Evolutionary conservation across 2,888 invertebrate genomes (phyloP).

Genomic region (Quadroppia sp.): DNA sequence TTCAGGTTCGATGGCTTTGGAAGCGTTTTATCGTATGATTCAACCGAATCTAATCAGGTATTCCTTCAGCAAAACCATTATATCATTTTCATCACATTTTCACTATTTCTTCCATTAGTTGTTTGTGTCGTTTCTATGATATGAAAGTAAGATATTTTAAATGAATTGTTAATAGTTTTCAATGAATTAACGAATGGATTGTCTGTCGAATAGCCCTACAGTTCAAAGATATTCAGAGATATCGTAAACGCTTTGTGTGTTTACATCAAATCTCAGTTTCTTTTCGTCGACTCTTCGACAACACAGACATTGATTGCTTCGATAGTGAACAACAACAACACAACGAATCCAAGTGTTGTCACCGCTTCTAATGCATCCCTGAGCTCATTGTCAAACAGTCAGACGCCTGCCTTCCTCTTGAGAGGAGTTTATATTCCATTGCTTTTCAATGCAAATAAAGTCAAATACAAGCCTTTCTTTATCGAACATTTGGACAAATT

Average conservation of each 20-base stretch:
- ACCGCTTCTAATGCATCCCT: not conserved
- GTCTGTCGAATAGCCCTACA: slow-evolving; percentile 57
- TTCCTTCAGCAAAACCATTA: not conserved
- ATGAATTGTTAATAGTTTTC: not conserved
- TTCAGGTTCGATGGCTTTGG: slow-evolving; percentile 39
- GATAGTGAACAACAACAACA: slow-evolving; percentile 41
- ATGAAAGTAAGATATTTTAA: slow-evolving; percentile 59
- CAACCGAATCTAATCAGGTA: slow-evolving; percentile 10
- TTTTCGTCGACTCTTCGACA: slow-evolving; percentile 41
- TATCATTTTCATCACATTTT: slow-evolving; percentile 20
- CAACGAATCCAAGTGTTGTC: slow-evolving; percentile 31
- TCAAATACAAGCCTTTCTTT: slow-evolving; percentile 58
- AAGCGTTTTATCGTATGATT: slow-evolving; percentile 36
- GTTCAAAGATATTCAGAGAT: slow-evolving; percentile 68
- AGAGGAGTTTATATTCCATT: slow-evolving; percentile 88
- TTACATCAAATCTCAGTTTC: slow-evolving; percentile 79
- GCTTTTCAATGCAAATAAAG: slow-evolving; percentile 75
- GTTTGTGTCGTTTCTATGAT: slow-evolving; percentile 93
- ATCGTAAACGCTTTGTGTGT: slow-evolving; percentile 89
- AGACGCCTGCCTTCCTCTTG: slow-evolving; percentile 87
- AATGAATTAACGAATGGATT: not conserved
- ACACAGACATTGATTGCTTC: slow-evolving; percentile 43
- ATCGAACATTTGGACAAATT: slow-evolving; percentile 93
- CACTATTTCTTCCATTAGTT: slow-evolving; percentile 52
- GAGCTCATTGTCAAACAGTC: slow-evolving; percentile 55